Evolutionary conservation across 2,113 vertebrate species (phyloP), one percentile per base, ranked within the genome.

Genomic region (Uropsilus gracilis): DNA sequence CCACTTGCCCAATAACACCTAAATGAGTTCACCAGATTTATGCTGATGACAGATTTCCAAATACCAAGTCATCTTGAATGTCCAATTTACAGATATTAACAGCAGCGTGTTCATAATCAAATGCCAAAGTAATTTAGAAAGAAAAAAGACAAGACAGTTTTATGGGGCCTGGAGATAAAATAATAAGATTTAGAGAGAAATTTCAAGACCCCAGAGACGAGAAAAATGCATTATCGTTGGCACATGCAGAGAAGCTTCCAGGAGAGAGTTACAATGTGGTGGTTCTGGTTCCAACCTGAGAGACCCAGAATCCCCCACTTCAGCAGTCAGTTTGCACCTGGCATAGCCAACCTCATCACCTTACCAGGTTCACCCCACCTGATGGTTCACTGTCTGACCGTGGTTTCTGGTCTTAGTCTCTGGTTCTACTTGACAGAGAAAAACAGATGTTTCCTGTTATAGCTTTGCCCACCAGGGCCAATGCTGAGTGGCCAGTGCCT

Each of bases 141-240:
- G 88, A 91, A 78, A 83, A 83, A 85, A 55, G 71, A 77, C 6
- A 75, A 84, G 24, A 66, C 64, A 64, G 30, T 84, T 88, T 91
- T 85, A 92, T 78, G 61, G 73, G 84, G 92, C 71, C 94, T 97
- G 89, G 89, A 86, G 93, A 81, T 78, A 63, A 2, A 44, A 5
- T 81, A 94, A 97, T 95, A 90, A 93, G 81, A 94, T 97, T 97
- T 83, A 71, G 44, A 94, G 39, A 93, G 83, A 94, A 95, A 94
- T 93, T 87, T 71, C 82, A 91, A 87, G 86, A 75, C 37, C 89
- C 75, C 14, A 34, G 86, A 80, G 63, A 63, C 24, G 48, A 59
- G 82, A 34, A 92, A 90, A 95, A 77, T 61, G 78, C 55, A 87
- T 91, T 83, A 89, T 63, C 46, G n/a, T 44, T 57, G 89, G 72